These are phyloP conservation scores for Diprion similis DNA, from an alignment of 1,140 invertebrate genomes.

Conservation along the genomic window DNA sequence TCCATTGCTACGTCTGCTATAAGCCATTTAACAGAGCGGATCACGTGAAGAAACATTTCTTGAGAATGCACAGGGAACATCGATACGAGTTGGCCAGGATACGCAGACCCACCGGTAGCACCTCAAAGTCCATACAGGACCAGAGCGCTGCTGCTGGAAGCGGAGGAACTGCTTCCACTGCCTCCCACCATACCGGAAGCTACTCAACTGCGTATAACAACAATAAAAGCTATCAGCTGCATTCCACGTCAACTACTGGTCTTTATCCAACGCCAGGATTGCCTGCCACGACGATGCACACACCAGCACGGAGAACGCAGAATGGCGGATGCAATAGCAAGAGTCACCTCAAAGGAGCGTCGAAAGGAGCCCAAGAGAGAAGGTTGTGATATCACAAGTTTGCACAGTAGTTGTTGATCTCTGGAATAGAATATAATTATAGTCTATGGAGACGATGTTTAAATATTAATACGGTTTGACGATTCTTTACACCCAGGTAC, in stretches of 20 bases:
- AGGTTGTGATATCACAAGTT: slow-evolving; percentile 45
- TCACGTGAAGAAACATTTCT: slow-evolving; percentile 93
- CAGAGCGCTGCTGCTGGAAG: slow-evolving; percentile 10
- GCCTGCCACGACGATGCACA: slow-evolving; percentile 37
- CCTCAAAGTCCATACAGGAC: slow-evolving; percentile 38
- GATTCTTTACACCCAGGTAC: slow-evolving; percentile 60
- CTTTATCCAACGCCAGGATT: not conserved
- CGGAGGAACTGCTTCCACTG: not conserved
- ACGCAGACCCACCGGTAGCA: slow-evolving; percentile 56
- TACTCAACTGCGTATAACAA: slow-evolving; percentile 44
- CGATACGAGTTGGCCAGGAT: slow-evolving; percentile 86
- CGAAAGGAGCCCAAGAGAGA: slow-evolving; percentile 54
- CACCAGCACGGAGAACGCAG: slow-evolving; percentile 43
- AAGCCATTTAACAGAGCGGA: slow-evolving; percentile 94
- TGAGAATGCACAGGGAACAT: slow-evolving; percentile 87
- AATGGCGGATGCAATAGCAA: slow-evolving; percentile 57
- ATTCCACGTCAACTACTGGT: slow-evolving; percentile 31
- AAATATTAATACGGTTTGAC: not conserved
- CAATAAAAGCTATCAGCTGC: slow-evolving; percentile 51
- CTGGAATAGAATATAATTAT: not conserved
- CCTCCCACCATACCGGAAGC: slow-evolving; percentile 21
- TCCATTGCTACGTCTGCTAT: slow-evolving; percentile 89
- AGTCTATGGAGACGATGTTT: not conserved
- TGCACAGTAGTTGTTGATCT: not conserved
- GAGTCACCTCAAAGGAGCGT: slow-evolving; percentile 49